Evolutionary conservation across 2,888 invertebrate genomes (phyloP).

Genomic region (Tenthredo scrophulariae): DNA sequence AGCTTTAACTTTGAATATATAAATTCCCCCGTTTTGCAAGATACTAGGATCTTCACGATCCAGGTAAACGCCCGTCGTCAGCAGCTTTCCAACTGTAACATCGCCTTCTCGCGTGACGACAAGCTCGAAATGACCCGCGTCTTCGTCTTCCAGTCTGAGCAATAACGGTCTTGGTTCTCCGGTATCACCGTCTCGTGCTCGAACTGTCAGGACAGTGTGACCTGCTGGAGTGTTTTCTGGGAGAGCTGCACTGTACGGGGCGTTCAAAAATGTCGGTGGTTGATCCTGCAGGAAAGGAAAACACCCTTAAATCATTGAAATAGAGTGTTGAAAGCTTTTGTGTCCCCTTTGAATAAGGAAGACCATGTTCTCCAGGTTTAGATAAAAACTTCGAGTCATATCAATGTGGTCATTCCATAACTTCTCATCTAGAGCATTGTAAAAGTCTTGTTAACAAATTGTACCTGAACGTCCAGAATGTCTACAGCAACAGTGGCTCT

Average conservation of each 20-base stretch:
- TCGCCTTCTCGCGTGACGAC: conserved; percentile 80
- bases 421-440: neutral
- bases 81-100: conserved; percentile 81
- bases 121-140: conserved; percentile 85
- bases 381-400: neutral
- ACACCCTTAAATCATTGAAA: neutral
- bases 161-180: conserved; percentile 85
- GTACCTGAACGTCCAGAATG: conserved; percentile 86
- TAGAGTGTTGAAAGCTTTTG: neutral
- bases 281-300: conserved; percentile 82
- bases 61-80: conserved; percentile 84
- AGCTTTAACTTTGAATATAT: conserved; percentile 86
- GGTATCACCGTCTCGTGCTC: conserved; percentile 90
- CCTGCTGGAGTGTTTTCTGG: conserved; percentile 85
- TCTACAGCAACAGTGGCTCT: conserved; percentile 87
- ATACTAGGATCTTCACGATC: conserved; percentile 88
- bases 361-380: neutral
- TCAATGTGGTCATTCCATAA: neutral
- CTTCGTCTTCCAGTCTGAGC: conserved; percentile 86
- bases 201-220: conserved; percentile 83
- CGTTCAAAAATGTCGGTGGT: conserved; percentile 89
- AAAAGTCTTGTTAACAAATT: conserved; percentile 28
- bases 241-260: conserved; percentile 89
- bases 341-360: neutral
- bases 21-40: conserved; percentile 89